Evolutionary conservation across 2,113 vertebrate genomes (phyloP).

Genomic region (Scophthalmus maximus): DNA sequence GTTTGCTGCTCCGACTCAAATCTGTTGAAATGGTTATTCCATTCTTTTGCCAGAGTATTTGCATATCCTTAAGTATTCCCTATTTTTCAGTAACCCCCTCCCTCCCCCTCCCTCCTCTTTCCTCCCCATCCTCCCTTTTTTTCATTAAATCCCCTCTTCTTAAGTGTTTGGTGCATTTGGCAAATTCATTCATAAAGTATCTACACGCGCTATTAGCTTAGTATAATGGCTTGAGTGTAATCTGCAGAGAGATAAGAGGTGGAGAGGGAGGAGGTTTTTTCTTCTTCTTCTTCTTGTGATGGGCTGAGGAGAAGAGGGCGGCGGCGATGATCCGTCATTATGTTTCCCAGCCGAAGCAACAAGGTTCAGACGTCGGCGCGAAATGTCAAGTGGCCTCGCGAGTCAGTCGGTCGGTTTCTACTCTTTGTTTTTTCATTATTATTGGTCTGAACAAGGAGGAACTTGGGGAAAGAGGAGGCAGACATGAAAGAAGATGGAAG

Average conservation of each 20-base stretch:
- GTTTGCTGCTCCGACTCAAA: conserved; percentile 87
- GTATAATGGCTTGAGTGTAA: conserved; percentile 92
- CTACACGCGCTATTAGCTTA: conserved; percentile 95
- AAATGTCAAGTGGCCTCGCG: conserved; percentile 87
- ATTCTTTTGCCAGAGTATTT: conserved; percentile 87
- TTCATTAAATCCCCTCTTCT: conserved; percentile 78
- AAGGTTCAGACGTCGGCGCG: conserved; percentile 83
- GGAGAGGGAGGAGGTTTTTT: conserved; percentile 79
- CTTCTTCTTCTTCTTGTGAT: conserved; percentile 55
- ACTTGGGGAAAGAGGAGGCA: conserved; percentile 8
- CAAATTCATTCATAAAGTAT: conserved; percentile 96
- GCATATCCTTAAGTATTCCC: conserved; percentile 97
- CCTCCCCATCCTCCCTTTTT: conserved; percentile 37
- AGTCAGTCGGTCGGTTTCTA: conserved; percentile 7
- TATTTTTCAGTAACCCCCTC: conserved; percentile 83
- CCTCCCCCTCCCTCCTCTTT: conserved; percentile 7
- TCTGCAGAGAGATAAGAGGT: conserved; percentile 90
- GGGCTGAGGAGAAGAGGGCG: conserved; percentile 44
- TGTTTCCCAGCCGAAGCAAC: conserved; percentile 81
- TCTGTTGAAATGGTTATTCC: conserved; percentile 89
- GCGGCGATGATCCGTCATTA: conserved; percentile 83
- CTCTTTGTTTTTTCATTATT: conserved; percentile 46
- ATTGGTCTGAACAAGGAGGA: conserved; percentile 34
- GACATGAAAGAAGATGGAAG: conserved; percentile 28
- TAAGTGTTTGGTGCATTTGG: conserved; percentile 92